These are phyloP conservation scores for Tenualosa thibaudeaui DNA, from an alignment of 2,797 vertebrate genomes.

Conservation along the genomic window DNA sequence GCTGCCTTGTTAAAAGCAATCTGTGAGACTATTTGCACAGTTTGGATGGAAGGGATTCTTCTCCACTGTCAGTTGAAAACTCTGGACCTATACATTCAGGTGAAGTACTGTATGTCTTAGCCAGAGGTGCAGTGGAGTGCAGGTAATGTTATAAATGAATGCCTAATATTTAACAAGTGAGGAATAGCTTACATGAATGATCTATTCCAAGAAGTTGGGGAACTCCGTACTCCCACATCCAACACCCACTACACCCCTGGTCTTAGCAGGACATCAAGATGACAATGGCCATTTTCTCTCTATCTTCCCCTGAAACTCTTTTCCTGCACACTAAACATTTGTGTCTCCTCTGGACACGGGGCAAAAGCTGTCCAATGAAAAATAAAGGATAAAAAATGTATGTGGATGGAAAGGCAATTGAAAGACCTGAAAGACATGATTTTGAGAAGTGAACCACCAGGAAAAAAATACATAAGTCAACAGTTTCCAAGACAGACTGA, in stretches of 20 bases:
- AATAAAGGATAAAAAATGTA: neutral
- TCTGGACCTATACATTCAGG: constrained; percentile 36
- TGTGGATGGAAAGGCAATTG: neutral
- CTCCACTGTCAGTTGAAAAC: constrained; percentile 44
- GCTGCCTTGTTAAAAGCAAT: neutral
- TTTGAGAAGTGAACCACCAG: neutral
- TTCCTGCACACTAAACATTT: neutral
- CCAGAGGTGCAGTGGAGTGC: neutral
- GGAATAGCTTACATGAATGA: too few species aligned
- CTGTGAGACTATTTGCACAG: constrained; percentile 21
- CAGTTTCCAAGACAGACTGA: neutral
- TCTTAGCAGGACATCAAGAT: constrained; percentile 37
- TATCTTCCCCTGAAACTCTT: constrained; percentile 24
- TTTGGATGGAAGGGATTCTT: constrained; percentile 31
- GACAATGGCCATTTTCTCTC: constrained; percentile 30
- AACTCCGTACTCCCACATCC: too few species aligned
- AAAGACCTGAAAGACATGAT: neutral
- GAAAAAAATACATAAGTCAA: neutral
- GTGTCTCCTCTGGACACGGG: neutral
- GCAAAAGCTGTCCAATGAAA: neutral
- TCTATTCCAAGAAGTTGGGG: too few species aligned
- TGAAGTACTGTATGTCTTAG: constrained; percentile 38
- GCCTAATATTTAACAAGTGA: too few species aligned
- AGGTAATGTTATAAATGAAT: too few species aligned
- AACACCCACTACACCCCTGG: too few species aligned